Conservation (phyloP, 2,888 invertebrate genomes). For the Campoplex capitator region DNA sequence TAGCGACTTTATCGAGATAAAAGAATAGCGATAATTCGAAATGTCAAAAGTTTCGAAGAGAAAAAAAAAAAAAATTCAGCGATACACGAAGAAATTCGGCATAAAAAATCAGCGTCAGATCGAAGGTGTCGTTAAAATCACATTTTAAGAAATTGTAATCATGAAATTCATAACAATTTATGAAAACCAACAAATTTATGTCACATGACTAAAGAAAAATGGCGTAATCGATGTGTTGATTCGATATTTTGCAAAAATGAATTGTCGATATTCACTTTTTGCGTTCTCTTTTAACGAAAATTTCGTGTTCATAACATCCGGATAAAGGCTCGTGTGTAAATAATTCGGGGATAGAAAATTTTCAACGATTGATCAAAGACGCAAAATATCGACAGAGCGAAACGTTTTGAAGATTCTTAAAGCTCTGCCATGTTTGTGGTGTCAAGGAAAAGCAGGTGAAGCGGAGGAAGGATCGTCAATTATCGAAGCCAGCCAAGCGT, state of each 20-base stretch:
- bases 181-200: background rate
- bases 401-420: slow-evolving; percentile 33
- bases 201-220: background rate
- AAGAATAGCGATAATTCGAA: background rate
- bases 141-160: background rate
- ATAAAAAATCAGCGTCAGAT: background rate
- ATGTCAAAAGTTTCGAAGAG: background rate
- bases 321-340: background rate
- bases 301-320: background rate
- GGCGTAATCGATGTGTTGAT: background rate
- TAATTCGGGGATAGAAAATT: slow-evolving; percentile 1
- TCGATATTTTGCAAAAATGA: background rate
- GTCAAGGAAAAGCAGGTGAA: slow-evolving; percentile 39
- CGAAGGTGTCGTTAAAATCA: background rate
- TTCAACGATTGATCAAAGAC: slow-evolving; percentile 36
- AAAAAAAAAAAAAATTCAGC: too few relatives aligned
- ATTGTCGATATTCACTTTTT: too few relatives aligned
- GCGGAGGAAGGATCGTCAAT: slow-evolving; percentile 46
- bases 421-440: slow-evolving; percentile 34
- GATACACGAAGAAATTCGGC: background rate
- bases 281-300: background rate
- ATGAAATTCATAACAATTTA: background rate
- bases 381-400: slow-evolving; percentile 11
- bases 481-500: slow-evolving; percentile 69
- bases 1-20: background rate